Base-by-base conservation (phyloP, 2,888 invertebrate species). In the Clostera curtula region DNA sequence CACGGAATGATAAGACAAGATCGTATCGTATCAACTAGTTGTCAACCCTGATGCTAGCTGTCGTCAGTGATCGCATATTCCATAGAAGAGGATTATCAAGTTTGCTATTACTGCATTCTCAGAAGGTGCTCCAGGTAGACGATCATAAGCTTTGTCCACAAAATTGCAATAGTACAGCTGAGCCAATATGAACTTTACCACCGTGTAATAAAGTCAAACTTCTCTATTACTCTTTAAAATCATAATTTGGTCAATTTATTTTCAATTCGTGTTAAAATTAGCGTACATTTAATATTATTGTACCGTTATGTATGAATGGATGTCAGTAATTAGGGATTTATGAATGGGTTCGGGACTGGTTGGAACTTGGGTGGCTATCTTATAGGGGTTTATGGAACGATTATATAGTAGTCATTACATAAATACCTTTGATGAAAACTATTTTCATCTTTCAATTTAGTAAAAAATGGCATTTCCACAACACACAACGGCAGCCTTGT, bases 51-150 rank as follows among this genome's bases (percentile, higher is more conserved):
- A 24, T 26, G 21, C 33, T 49, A 48, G 51, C 67, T 69, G 72
- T 72, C 72, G 69, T 68, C 67, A 70, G 69, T 68, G 68, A 73
- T 75, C 74, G 68, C 64, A 63, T 70, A 66, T 74, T 75, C 68
- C 63, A 50, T 60, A 62, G 72, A 66, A 72, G 66, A 73, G 76
- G 79, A 79, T 80, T 79, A 77, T 63, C 27, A 53, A 58, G 62
- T 70, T 71, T 66, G 62, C 68, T 58, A 76, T 80, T 79, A 75
- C 72, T 61, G 68, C 51, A 53, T 83, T 80, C 82, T 68, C 58
- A 69, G 82, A 83, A 82, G 79, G 75, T 68, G 68, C 48, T 41
- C 44, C 76, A 82, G 80, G 79, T 79, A 80, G 72, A 56, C 54
- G 55, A 39, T 54, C 46, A 45, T 47, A 55, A 55, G 55, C 53